A percentile compares a stretch with the other conserved stretches of the same genome.
Evolutionary conservation across 1,140 invertebrate species (phyloP).

Genomic region (Rhizoglyphus robini): DNA sequence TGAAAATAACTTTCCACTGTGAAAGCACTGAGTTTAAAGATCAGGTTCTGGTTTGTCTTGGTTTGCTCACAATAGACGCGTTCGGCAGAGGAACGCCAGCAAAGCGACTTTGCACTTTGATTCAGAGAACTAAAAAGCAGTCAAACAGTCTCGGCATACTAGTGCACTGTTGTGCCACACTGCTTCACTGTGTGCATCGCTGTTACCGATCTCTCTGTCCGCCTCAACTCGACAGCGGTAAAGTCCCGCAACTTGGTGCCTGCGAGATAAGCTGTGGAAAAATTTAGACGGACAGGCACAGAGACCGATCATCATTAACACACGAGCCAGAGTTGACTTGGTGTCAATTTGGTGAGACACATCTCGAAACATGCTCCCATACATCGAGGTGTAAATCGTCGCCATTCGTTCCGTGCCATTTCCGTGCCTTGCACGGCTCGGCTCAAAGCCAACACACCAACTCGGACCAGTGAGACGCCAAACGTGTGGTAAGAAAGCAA

Average conservation of each 20-base stretch:
- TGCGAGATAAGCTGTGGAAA: neutral
- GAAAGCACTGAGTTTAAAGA: no score
- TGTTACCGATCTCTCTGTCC: neutral
- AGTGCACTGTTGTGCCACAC: neutral
- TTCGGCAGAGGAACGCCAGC: neutral
- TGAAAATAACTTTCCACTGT: no score
- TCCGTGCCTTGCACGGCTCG: no score
- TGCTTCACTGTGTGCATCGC: neutral
- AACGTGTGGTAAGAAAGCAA: neutral
- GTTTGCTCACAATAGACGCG: neutral
- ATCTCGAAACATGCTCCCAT: neutral
- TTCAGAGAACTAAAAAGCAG: neutral
- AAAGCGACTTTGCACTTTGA: neutral
- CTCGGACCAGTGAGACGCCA: no score
- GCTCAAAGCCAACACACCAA: neutral
- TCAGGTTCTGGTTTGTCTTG: neutral
- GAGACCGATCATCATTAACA: neutral
- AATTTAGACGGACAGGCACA: neutral
- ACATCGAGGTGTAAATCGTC: neutral
- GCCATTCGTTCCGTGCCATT: conserved; percentile 10
- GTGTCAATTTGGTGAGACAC: neutral
- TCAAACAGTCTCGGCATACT: neutral
- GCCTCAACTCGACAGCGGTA: neutral
- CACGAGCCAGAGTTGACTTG: neutral
- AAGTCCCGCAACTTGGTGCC: neutral